Base-by-base conservation (phyloP, 1,140 invertebrate genomes). In the Heliconius hermathena region DNA sequence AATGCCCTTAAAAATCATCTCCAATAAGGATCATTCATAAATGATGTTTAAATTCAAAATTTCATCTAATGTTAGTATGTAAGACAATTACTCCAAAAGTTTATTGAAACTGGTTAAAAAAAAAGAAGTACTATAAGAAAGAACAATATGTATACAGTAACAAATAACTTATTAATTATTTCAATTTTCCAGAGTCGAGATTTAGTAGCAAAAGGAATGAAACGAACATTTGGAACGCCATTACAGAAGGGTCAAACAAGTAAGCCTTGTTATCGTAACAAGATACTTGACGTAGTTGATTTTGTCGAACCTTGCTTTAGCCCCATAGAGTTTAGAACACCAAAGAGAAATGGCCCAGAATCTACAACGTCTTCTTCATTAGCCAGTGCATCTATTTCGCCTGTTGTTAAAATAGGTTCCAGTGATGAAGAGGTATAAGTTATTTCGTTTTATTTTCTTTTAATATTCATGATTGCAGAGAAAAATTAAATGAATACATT, bases 151-250 rank as follows among this genome's bases (percentile, higher is more conserved):
- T 13, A 46, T 46, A 46, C 41, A 46, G 13, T 46, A 46, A 46
- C 3, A 46, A 46, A 46, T 46, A 20, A 9, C 0, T 22, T 22
- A 3, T 29, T 66, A 26, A 29, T 66, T 29, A 13, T 26, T 66
- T 29, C 3, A 26, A 13, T 41, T 66, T 81, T 52, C n/a, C 81
- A 93, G 92, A 88, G 85, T 72, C 81, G 82, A 16, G 88, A 92
- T 72, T 78, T 89, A 52, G 90, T 91, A 4, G 74, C 88, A 9
- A 90, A 91, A 81, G 91, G 91, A 2, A 89, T 94, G 90, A 92
- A 91, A 77, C 87, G 93, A 36, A 93, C 91, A 52, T 94, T 94
- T 71, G 93, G 88, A 3, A 94, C 93, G 1, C 93, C 93, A 1
- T 54, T 93, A 29, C 87, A 84, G 36, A 88, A 88, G 52, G 70